Evolutionary conservation across 2,113 vertebrate species (phyloP), one percentile per base, ranked within the genome.

Genomic region (Propithecus coquereli): DNA sequence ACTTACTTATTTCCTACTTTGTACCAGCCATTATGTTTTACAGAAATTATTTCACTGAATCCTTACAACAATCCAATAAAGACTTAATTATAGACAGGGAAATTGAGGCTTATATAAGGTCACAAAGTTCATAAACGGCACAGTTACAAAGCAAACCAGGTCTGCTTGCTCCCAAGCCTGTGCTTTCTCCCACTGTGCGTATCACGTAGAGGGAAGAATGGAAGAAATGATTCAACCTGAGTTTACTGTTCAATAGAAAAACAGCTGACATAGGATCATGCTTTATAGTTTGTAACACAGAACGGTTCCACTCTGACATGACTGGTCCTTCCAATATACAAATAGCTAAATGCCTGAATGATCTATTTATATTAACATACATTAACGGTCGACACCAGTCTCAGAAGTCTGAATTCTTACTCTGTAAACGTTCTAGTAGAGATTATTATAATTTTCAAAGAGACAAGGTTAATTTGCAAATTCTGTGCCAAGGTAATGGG

Each of bases 1-100:
- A 96, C 77, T 45, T 92, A 65, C 61, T 88, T 87, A 74, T 40
- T 91, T 91, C 25, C 59, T 93, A 84, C 34, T 73, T 54, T 90
- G 27, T 47, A 93, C 4, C 25, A 91, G 66, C 40, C 76, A 81
- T 45, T 59, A 84, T n/a, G 6, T 90, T 94, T 96, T 93, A 91
- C 2, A 66, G 40, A 86, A 95, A 84, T 74, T 32, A 84, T 14
- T 70, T 89, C 8, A 63, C 47, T 92, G 73, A 86, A 77, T 86
- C 52, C 43, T 87, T 73, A 95, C 18, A 76, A 87, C 11, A 71
- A 83, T 14, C 25, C 54, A 87, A 73, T 70, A 40, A 80, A 82
- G 17, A 84, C 76, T 59, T 89, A 65, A 40, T 47, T 30, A 59
- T 0, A 30, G 57, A 66, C 22, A 61, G 54, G 88, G 52, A 95